phyloP scores from a whole-genome alignment of 2,113 vertebrate genomes.

The Catagonus wagneri region DNA sequence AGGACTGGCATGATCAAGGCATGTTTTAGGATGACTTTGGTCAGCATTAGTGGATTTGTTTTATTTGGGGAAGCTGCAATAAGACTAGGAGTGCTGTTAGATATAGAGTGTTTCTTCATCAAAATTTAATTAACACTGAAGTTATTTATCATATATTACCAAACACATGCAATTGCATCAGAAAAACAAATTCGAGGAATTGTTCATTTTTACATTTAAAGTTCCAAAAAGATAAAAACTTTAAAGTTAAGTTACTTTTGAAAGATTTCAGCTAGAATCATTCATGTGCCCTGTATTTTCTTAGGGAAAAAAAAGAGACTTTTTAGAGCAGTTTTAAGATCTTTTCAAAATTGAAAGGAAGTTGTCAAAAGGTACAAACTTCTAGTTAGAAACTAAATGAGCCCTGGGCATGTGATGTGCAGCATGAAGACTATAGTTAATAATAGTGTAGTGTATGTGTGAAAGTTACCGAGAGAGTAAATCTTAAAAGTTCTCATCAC shows the following conservation, averaged over 20 bases:
- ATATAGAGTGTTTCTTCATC: not conserved
- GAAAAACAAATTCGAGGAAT: slow-evolving; percentile 40
- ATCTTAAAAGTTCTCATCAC: not conserved
- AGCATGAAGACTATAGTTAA: not conserved
- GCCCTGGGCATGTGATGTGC: not conserved
- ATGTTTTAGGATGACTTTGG: not conserved
- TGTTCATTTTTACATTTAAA: slow-evolving; percentile 33
- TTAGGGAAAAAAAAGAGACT: not conserved
- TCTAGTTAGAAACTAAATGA: not conserved
- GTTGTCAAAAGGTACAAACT: not conserved
- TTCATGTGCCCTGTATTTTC: not conserved
- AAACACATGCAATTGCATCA: not conserved
- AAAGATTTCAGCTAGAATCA: not conserved
- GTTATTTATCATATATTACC: not conserved
- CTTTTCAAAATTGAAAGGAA: not conserved
- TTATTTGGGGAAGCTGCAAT: not conserved
- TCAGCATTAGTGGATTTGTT: not conserved
- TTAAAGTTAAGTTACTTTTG: not conserved
- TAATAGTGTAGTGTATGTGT: not conserved
- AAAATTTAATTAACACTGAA: slow-evolving; percentile 14
- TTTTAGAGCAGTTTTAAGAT: not conserved
- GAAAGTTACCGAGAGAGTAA: not conserved
- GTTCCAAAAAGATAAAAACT: not conserved
- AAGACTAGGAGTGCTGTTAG: not conserved
- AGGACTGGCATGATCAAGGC: not conserved